Base-by-base conservation (phyloP, 2,888 invertebrate species). In the Parnassius smintheus region DNA sequence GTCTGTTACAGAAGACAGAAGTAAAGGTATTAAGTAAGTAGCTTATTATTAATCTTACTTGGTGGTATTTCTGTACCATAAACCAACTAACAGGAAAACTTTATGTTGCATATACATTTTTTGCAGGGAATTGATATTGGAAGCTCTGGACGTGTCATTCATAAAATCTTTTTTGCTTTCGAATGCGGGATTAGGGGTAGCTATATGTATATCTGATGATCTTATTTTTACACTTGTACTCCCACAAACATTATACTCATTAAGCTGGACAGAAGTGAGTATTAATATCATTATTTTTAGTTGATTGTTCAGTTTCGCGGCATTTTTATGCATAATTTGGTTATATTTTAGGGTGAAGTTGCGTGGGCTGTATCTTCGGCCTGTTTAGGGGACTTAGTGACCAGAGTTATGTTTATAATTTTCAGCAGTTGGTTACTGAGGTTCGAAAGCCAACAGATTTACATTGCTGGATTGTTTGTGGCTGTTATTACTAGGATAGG, bases 321-420 rank as follows among this genome's bases (percentile, higher is more conserved):
- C 25, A 58, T 42, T 35, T 44, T 57, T 55, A 54, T 55, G 22
- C 10, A 44, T 44, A 44, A 11, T 11, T 48, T n/a, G 7, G 7
- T 56, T 66, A 66, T 44, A 51, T 83, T 83, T 61, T 77, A 93
- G 94, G 75, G 81, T 8, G 89, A 94, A 56, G 92, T 94, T 0
- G 94, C 95, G 0, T 80, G 91, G 56, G 92, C 94, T n/a, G 86
- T 95, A 63, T 93, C 94, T 0, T 82, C 94, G 8, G 91, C 92
- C 11, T 93, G 94, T 2, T 90, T 93, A 0, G 93, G 95, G 0
- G 96, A 96, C 83, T 83, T 96, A 55, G 79, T 86, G 1, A 93
- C 94, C 2, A 92, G 95, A 65, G 83, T 94, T 25, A 72, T 93
- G 12, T 83, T 95, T 3, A 93, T 94, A 10, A 66, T 93, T 22